Evolutionary conservation across 2,888 invertebrate species (phyloP).

Genomic region (Polydrusus pterygomalis): DNA sequence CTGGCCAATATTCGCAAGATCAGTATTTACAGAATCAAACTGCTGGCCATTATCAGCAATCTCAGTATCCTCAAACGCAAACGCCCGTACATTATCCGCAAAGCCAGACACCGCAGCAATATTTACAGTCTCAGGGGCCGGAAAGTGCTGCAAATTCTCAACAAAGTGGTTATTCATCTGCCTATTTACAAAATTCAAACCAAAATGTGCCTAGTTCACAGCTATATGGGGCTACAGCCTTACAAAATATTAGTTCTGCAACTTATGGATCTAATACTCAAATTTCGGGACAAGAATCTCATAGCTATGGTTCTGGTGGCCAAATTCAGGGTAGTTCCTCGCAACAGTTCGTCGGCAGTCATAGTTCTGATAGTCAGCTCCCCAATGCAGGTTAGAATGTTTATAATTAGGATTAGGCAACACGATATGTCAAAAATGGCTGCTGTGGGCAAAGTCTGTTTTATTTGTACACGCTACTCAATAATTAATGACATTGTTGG

Average conservation of each 20-base stretch:
- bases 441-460: too few relatives aligned
- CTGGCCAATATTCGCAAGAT: constrained; percentile 29
- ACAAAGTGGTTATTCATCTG: constrained; percentile 8
- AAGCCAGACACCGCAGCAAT: constrained; percentile 28
- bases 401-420: too few relatives aligned
- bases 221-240: neutral
- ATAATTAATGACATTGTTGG: too few relatives aligned
- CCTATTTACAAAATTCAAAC: constrained; percentile 10
- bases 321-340: neutral
- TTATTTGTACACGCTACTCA: too few relatives aligned
- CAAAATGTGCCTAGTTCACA: neutral
- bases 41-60: constrained; percentile 11
- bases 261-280: constrained; percentile 30
- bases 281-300: constrained; percentile 8
- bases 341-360: neutral
- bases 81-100: constrained; percentile 19
- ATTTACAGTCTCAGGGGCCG: constrained; percentile 14
- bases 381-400: constrained; percentile 11
- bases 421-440: too few relatives aligned
- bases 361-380: constrained; percentile 4
- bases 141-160: constrained; percentile 6
- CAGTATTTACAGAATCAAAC: constrained; percentile 7
- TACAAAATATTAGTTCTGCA: constrained; percentile 7
- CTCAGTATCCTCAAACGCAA: constrained; percentile 4
- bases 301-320: constrained; percentile 9